Evolutionary conservation across 2,113 vertebrate species (phyloP).

Genomic region (Tachycineta bicolor): DNA sequence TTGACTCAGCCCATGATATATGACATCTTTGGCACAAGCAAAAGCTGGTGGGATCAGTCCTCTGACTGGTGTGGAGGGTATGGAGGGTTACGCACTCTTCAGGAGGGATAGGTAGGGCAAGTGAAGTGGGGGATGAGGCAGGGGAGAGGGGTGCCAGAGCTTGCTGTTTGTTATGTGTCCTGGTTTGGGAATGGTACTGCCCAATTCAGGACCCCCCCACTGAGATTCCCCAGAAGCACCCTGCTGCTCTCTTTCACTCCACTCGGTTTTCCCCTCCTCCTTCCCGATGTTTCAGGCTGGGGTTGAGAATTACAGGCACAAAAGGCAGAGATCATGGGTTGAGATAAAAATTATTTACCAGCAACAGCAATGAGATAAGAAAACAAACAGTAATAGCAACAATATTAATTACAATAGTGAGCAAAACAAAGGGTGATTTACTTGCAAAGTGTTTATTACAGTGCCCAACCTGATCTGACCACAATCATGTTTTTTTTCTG

Average conservation of each 20-base stretch:
- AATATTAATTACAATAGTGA: background rate
- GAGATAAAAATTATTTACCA: background rate
- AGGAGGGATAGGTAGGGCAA: background rate
- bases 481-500: background rate
- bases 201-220: background rate
- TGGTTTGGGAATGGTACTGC: background rate
- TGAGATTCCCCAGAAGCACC: background rate
- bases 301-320: background rate
- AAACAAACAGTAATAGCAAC: background rate
- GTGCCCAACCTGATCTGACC: no score
- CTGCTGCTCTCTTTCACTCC: background rate
- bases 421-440: background rate
- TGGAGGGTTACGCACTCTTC: background rate
- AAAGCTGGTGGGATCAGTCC: background rate
- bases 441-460: background rate
- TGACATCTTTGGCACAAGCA: background rate
- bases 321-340: background rate
- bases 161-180: background rate
- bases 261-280: accelerated
- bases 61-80: background rate
- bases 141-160: background rate
- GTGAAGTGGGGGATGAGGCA: no score
- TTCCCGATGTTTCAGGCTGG: accelerated
- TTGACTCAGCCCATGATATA: background rate
- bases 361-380: background rate